phyloP scores from a whole-genome alignment of 1,140 invertebrate species.

The Dinothrombium tinctorium region DNA sequence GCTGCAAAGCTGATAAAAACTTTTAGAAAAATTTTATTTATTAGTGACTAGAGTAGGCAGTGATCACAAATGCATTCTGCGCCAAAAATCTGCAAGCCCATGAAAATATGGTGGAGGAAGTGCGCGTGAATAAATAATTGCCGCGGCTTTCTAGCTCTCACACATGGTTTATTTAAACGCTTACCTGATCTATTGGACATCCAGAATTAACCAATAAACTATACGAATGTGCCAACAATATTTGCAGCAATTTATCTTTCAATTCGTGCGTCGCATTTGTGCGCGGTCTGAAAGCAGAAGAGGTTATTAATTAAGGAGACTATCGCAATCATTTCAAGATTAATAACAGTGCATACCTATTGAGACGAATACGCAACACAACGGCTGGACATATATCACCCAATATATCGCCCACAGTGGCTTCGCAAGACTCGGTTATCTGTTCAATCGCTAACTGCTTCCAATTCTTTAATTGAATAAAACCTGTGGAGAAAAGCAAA shows the following conservation, averaged over 20 bases:
- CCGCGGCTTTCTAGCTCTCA: too few species aligned
- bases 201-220: slow-evolving; percentile 57
- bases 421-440: slow-evolving; percentile 55
- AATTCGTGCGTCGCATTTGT: slow-evolving; percentile 43
- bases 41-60: too few species aligned
- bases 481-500: slow-evolving; percentile 34
- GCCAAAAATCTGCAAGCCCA: too few species aligned
- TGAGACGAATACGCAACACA: slow-evolving; percentile 64
- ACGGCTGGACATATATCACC: slow-evolving; percentile 72
- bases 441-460: slow-evolving; percentile 65
- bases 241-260: slow-evolving; percentile 70
- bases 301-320: not conserved
- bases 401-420: slow-evolving; percentile 71
- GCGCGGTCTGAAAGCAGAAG: slow-evolving; percentile 28
- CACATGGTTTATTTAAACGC: too few species aligned
- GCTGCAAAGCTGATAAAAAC: too few species aligned
- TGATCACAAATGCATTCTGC: too few species aligned
- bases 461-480: slow-evolving; percentile 78
- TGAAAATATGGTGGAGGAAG: too few species aligned
- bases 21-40: too few species aligned
- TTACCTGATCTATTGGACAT: slow-evolving; percentile 76
- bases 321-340: not conserved
- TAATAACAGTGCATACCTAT: slow-evolving; percentile 29
- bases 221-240: slow-evolving; percentile 63
- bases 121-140: too few species aligned